phyloP scores from a whole-genome alignment of 2,113 vertebrate species.

The Haplochromis burtoni region DNA sequence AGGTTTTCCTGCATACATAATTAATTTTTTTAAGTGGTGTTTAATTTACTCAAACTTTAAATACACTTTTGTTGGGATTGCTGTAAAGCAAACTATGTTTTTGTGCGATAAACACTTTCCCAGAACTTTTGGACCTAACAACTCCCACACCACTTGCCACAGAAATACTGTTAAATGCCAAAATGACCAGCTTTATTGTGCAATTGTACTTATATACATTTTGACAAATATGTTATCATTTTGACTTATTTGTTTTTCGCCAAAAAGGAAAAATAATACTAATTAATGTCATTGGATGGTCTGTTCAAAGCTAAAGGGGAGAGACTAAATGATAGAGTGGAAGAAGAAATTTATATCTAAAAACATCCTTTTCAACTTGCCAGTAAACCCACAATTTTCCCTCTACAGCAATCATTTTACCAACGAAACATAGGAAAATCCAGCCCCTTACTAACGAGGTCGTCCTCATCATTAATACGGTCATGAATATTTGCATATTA shows the following conservation, averaged over 20 bases:
- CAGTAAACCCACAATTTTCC: neutral
- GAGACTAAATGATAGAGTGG: neutral
- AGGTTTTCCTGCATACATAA: neutral
- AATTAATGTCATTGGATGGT: neutral
- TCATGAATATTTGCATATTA: neutral
- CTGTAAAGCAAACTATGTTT: neutral
- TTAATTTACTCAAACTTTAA: neutral
- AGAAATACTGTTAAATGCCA: neutral
- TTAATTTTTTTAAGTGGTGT: neutral
- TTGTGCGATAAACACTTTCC: neutral
- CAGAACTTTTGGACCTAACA: neutral
- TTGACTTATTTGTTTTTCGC: neutral
- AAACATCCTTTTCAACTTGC: neutral
- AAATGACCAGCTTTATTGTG: neutral
- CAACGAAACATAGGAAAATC: rapidly evolving
- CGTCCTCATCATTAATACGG: neutral
- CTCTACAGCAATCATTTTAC: neutral
- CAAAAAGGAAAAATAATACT: neutral
- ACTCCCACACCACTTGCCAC: neutral
- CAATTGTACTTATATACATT: neutral
- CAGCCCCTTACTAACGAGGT: neutral
- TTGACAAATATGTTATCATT: neutral
- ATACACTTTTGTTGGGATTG: neutral
- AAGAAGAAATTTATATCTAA: neutral
- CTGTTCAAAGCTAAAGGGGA: neutral